Evolutionary conservation across 2,797 vertebrate genomes (phyloP), one percentile per base, ranked within the genome.

Genomic region (Liasis olivaceus): DNA sequence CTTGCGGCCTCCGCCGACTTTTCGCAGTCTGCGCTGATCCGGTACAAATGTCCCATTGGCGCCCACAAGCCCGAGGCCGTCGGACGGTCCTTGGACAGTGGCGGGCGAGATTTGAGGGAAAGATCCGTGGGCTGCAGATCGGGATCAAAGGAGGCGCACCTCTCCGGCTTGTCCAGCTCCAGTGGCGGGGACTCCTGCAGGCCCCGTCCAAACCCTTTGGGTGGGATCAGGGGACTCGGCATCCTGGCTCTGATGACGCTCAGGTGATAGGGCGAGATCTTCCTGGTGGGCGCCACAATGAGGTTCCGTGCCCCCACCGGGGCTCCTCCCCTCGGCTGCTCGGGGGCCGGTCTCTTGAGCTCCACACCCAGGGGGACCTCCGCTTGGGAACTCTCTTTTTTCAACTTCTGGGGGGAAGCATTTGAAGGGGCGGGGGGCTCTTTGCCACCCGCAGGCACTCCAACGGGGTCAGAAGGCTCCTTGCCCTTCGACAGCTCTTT

Each of bases 221-320:
- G 15, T 0, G 22, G 1, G 1, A 1, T 28, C 0, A 31, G 64
- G 26, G 36, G 51, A 0, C 86, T 4, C 0, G 87, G 56, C 9
- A 87, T 51, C 77, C 92, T 89, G 0, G 98, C 97, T 92, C 97
- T 98, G 96, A 98, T 97, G 91, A 98, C 95, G 2, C 98, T 96
- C 96, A 98, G 98, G 58, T 98, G 95, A 89, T 96, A 77, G 7
- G 51, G 95, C 72, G 0, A 89, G 89, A 6, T 95, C 24, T 5
- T 12, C 51, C 81, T 9, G 0, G 47, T 0, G n/a, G 28, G 8
- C 1, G 2, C 0, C 36, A 51, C 4, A 31, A 26, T 81, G 17
- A 26, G 17, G 88, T 69, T 0, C 15, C 0, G 42, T 0, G 24
- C 9, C 0, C 6, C 0, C 0, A 42, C 4, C 0, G 14, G 26